Evolutionary conservation across 2,888 invertebrate species (phyloP).

Genomic region (Lacanobia wlatinum): DNA sequence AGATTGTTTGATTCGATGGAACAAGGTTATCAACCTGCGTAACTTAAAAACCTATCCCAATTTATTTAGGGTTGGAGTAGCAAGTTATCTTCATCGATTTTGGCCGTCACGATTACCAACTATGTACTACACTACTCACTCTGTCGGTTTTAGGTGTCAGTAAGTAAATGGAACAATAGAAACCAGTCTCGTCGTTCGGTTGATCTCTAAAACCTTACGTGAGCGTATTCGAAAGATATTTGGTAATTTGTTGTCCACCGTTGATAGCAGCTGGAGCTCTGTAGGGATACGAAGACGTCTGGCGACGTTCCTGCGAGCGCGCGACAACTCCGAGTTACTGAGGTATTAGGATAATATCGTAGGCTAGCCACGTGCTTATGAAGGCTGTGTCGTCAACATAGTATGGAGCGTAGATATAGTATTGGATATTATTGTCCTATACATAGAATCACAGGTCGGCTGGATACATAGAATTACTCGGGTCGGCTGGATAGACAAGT

Average conservation of each 20-base stretch:
- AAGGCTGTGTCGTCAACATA: conserved; percentile 4
- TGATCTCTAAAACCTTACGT: not conserved
- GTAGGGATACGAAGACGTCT: not conserved
- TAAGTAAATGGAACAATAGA: not conserved
- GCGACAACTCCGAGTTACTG: not conserved
- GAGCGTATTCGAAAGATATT: conserved; percentile 19
- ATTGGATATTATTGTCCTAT: not conserved
- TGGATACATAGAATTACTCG: no score
- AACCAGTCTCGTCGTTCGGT: not conserved
- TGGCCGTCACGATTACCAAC: no score
- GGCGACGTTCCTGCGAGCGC: conserved; percentile 18
- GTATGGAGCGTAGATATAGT: conserved; percentile 1
- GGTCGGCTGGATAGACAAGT: no score
- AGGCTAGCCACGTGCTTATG: not conserved
- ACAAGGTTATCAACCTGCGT: no score
- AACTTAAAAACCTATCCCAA: no score
- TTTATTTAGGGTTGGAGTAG: no score
- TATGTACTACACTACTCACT: no score
- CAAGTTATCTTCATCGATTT: no score
- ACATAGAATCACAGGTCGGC: not conserved
- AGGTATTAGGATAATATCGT: not conserved
- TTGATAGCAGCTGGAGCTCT: conserved; percentile 3
- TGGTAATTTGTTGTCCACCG: not conserved
- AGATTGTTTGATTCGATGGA: no score
- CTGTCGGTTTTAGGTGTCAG: no score